Percentiles rank a stretch among this genome's conserved stretches.
phyloP scores from a whole-genome alignment of 1,140 invertebrate genomes.

The Drosophila nannoptera region DNA sequence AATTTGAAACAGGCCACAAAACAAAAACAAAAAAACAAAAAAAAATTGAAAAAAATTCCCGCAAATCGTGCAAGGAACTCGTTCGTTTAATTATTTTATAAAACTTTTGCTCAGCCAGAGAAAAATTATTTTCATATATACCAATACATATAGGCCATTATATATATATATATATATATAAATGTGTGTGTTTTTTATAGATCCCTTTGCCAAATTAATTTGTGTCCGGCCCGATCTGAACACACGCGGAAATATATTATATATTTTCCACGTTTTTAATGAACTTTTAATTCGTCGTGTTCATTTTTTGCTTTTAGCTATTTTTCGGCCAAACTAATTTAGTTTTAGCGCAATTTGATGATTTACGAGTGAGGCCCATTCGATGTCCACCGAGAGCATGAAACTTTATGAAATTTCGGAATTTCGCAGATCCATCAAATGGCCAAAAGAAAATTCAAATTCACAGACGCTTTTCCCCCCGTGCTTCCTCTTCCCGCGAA shows the following conservation, averaged over 20 bases:
- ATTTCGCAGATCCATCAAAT: slow-evolving; percentile 13
- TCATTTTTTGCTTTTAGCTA: background rate
- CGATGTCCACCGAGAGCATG: slow-evolving; percentile 7
- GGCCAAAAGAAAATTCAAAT: slow-evolving; percentile 15
- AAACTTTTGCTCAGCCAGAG: slow-evolving; percentile 56
- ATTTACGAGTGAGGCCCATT: slow-evolving; percentile 18
- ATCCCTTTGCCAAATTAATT: background rate
- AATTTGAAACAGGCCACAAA: slow-evolving; percentile 43
- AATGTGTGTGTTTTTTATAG: too few species aligned
- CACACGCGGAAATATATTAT: slow-evolving; percentile 4
- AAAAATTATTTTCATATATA: background rate
- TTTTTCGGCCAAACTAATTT: slow-evolving; percentile 1
- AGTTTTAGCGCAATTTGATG: slow-evolving; percentile 11
- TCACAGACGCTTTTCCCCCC: slow-evolving; percentile 5
- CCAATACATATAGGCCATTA: too few species aligned
- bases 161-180: too few species aligned
- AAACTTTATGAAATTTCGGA: slow-evolving; percentile 6
- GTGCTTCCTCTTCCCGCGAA: slow-evolving; percentile 5
- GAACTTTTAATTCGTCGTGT: background rate
- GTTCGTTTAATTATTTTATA: slow-evolving; percentile 54
- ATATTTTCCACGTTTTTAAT: slow-evolving; percentile 2
- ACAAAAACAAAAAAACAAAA: slow-evolving; percentile 11
- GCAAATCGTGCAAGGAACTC: slow-evolving; percentile 59
- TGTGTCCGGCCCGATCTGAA: background rate
- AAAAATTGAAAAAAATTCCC: too few species aligned